Evolutionary conservation across 2,113 vertebrate genomes (phyloP).

Genomic region (Osmerus eperlanus): DNA sequence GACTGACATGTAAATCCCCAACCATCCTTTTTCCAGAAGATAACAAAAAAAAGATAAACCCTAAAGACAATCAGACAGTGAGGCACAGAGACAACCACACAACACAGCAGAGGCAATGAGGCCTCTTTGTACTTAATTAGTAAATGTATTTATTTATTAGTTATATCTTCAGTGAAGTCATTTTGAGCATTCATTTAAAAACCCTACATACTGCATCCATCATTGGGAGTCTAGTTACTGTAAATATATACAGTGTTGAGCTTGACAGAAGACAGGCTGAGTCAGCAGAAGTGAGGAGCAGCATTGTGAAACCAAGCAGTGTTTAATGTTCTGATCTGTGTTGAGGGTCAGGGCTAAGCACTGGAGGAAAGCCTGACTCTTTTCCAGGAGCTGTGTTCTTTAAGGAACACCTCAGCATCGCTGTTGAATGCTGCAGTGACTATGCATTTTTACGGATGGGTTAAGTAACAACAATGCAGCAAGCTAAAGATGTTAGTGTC

Average conservation of each 20-base stretch:
- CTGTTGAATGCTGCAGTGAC: slow-evolving; percentile 41
- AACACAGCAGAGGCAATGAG: too few species aligned
- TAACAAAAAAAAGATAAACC: too few species aligned
- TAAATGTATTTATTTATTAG: too few species aligned
- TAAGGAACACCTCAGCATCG: slow-evolving; percentile 33
- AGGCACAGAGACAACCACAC: too few species aligned
- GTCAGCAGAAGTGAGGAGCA: not conserved
- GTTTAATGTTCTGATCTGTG: slow-evolving; percentile 4
- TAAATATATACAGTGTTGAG: not conserved
- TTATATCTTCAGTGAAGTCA: too few species aligned
- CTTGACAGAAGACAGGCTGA: not conserved
- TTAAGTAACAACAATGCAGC: slow-evolving; percentile 22
- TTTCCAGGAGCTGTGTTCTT: slow-evolving; percentile 19
- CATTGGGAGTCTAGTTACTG: not conserved
- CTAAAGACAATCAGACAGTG: too few species aligned
- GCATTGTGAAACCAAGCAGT: slow-evolving; percentile 7
- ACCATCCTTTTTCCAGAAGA: too few species aligned
- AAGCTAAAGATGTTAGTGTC: slow-evolving; percentile 8
- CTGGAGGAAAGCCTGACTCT: not conserved
- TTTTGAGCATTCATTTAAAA: too few species aligned
- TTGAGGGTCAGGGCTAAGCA: slow-evolving; percentile 17
- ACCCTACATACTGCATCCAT: not conserved
- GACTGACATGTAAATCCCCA: too few species aligned
- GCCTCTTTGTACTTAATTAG: too few species aligned
- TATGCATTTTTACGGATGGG: slow-evolving; percentile 47